Evolutionary conservation across 37 sponge, comb jelly and placozoan genomes (phyloP).

Genomic region (Beroe forskalii): DNA sequence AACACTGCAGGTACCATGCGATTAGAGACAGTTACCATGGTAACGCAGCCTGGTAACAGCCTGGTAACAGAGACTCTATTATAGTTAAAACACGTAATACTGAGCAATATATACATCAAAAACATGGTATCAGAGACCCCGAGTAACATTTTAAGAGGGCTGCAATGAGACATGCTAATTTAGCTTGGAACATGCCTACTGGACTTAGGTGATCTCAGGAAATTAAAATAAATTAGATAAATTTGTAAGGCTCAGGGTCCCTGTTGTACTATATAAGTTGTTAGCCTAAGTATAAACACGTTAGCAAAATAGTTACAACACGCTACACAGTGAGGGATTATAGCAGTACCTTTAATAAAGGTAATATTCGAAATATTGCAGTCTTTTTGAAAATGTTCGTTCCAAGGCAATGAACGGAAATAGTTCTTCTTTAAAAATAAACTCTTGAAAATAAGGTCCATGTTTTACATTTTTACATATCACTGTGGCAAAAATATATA

Average conservation of each 20-base stretch:
- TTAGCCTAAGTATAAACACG: background rate
- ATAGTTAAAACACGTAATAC: background rate
- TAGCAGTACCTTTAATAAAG: too few species aligned
- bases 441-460: too few species aligned
- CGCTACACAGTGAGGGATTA: too few species aligned
- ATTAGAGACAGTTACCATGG: too few species aligned
- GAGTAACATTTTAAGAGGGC: background rate
- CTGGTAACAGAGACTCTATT: too few species aligned
- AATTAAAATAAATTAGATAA: background rate
- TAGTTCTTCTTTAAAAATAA: background rate
- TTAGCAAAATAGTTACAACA: background rate
- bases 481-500: too few species aligned
- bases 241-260: background rate
- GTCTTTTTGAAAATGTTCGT: background rate
- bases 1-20: too few species aligned
- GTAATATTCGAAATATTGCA: background rate
- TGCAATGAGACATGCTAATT: too few species aligned
- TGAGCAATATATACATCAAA: constrained; percentile 59
- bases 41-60: too few species aligned
- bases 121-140: background rate
- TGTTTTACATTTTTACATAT: too few species aligned
- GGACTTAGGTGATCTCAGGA: background rate
- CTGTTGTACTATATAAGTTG: background rate
- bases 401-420: background rate
- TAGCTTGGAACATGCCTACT: too few species aligned